Evolutionary conservation across 2,113 vertebrate genomes (phyloP), one percentile per base, ranked within the genome.

Genomic region (Camelus bactrianus): DNA sequence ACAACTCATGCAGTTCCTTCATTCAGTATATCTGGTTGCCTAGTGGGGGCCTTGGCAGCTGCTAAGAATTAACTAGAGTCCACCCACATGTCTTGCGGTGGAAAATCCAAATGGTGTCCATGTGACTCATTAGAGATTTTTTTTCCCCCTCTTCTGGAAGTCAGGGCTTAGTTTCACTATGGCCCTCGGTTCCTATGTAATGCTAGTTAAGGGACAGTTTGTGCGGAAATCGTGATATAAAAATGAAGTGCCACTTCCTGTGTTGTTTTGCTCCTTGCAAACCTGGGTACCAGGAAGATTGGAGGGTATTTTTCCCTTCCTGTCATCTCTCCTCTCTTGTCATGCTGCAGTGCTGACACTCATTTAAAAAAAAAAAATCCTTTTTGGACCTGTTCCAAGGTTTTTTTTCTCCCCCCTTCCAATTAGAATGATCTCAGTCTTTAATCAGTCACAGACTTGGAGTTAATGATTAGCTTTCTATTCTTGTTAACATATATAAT

Each of bases 391-490:
- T 76, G 52, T 84, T 65, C 64, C 89, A 94, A 52, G 16, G 14
- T 38, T 64, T 76, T 42, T 58, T 17, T n/a, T 38, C 22, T 28
- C 32, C 17, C 38, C 38, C 6, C 42, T 85, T 81, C 58, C 73
- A 89, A 54, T 93, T 88, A 89, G 64, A 94, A 96, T 88, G 54
- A 73, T 73, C 73, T 76, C 32, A 2, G 91, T 32, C 93, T 94
- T 80, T 94, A 72, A 67, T 94, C 38, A 72, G 26, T 83, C 42
- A 83, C 30, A 17, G 20, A 52, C 84, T 81, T 46, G 16, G 62
- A 95, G 79, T 96, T 92, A 96, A 97, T 96, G 88, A 92, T 96
- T 97, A 93, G n/a, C 38, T 90, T 30, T 95, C 62, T 89, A 5
- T 72, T 77, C 84, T 93, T 64, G 2, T 60, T 46, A 94, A 69